phyloP scores from a whole-genome alignment of 2,113 vertebrate species.

The Amazona vittata region DNA sequence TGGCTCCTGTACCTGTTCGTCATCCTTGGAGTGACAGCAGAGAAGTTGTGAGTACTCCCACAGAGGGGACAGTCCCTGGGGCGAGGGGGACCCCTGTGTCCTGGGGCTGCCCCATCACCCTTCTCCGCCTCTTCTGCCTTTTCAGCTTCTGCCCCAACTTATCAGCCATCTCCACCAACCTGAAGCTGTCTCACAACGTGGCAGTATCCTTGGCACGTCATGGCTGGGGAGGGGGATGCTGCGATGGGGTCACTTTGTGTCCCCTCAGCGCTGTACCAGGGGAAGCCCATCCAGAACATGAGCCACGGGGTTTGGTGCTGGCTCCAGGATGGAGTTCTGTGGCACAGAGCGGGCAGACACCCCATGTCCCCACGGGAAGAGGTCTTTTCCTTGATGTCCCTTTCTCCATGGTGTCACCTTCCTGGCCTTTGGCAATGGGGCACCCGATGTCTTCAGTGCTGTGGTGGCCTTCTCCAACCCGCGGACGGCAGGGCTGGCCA shows the following conservation, averaged over 20 bases:
- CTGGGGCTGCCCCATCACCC: rapidly evolving
- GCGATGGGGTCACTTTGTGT: not conserved
- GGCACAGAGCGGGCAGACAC: not conserved
- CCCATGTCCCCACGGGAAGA: rapidly evolving
- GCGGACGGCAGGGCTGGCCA: constrained; percentile 88
- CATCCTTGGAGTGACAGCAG: constrained; percentile 80
- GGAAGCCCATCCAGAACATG: rapidly evolving
- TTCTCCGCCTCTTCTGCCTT: not conserved
- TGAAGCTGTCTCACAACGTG: constrained; percentile 93
- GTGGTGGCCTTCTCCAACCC: constrained; percentile 91
- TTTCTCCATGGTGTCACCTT: constrained; percentile 92
- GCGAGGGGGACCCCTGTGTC: not conserved
- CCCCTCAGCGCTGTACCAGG: rapidly evolving
- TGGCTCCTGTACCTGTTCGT: constrained; percentile 85
- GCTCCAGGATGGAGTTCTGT: not conserved
- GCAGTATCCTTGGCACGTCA: constrained; percentile 88
- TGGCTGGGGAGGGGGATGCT: rapidly evolving
- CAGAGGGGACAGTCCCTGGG: rapidly evolving
- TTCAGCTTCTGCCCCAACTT: constrained; percentile 95
- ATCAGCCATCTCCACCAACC: constrained; percentile 87
- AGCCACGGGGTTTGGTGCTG: not conserved
- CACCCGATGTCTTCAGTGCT: constrained; percentile 95
- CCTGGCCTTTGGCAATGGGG: constrained; percentile 94
- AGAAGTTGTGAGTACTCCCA: constrained; percentile 81
- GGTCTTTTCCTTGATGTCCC: constrained; percentile 74